phyloP scores from a whole-genome alignment of 2,797 vertebrate species.

The Melanotaenia pygmaea region DNA sequence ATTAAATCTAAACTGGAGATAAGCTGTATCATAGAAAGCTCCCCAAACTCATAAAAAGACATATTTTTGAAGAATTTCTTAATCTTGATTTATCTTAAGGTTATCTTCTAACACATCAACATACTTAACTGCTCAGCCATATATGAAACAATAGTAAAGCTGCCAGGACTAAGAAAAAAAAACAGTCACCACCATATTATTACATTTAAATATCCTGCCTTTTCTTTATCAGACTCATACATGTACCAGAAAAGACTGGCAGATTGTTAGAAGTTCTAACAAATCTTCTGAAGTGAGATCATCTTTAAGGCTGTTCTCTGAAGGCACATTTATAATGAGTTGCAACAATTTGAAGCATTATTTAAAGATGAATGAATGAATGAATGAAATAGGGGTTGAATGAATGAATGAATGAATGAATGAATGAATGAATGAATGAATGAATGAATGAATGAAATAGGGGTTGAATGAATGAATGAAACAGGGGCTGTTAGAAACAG shows the following conservation, averaged over 20 bases:
- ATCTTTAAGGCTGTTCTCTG: slow-evolving; percentile 5
- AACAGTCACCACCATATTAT: background rate
- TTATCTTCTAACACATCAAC: slow-evolving; percentile 12
- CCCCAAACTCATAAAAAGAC: slow-evolving; percentile 20
- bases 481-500: slow-evolving; percentile 30
- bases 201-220: background rate
- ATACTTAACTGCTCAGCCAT: background rate
- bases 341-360: slow-evolving; percentile 2
- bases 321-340: background rate
- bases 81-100: slow-evolving; percentile 14
- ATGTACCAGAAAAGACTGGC: no score
- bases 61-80: background rate
- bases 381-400: background rate
- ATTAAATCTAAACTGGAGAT: slow-evolving; percentile 27
- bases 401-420: slow-evolving; percentile 16
- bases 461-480: slow-evolving; percentile 7
- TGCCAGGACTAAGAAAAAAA: slow-evolving; percentile 8
- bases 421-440: slow-evolving; percentile 17
- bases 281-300: slow-evolving; percentile 48
- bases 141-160: slow-evolving; percentile 28
- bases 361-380: slow-evolving; percentile 6
- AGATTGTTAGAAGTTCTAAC: background rate
- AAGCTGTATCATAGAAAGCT: slow-evolving; percentile 7
- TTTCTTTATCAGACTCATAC: background rate
- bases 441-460: slow-evolving; percentile 5